phyloP scores from a whole-genome alignment of 2,113 vertebrate genomes.

The Mirounga angustirostris region DNA sequence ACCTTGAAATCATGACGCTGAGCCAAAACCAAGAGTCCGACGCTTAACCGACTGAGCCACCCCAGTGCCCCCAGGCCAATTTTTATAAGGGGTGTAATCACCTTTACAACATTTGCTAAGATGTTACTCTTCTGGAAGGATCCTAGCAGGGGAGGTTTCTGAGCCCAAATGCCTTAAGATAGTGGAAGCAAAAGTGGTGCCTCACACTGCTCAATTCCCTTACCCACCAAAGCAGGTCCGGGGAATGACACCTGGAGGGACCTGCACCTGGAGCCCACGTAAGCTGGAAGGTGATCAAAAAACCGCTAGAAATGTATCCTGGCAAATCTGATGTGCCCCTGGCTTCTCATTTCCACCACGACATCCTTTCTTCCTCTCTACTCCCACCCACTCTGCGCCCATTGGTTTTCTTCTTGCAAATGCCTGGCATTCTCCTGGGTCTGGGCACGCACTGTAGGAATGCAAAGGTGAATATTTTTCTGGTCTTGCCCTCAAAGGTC shows the following conservation, averaged over 20 bases:
- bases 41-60: not conserved
- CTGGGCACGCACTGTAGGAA: not conserved
- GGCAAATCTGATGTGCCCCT: not conserved
- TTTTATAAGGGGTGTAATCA: not conserved
- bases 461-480: not conserved
- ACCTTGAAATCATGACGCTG: not conserved
- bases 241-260: not conserved
- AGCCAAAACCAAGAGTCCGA: not conserved
- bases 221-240: not conserved
- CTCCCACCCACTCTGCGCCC: accelerated
- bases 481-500: not conserved
- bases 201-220: not conserved
- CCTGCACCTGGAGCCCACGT: not conserved
- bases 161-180: not conserved
- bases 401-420: not conserved
- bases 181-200: not conserved
- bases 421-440: not conserved
- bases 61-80: not conserved
- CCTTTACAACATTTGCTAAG: not conserved
- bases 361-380: not conserved
- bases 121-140: not conserved
- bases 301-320: not conserved
- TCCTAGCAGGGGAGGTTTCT: not conserved
- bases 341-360: not conserved
- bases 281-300: not conserved